These are phyloP conservation scores for Agonum fuliginosum DNA, from an alignment of 2,888 invertebrate species.

Conservation along the genomic window DNA sequence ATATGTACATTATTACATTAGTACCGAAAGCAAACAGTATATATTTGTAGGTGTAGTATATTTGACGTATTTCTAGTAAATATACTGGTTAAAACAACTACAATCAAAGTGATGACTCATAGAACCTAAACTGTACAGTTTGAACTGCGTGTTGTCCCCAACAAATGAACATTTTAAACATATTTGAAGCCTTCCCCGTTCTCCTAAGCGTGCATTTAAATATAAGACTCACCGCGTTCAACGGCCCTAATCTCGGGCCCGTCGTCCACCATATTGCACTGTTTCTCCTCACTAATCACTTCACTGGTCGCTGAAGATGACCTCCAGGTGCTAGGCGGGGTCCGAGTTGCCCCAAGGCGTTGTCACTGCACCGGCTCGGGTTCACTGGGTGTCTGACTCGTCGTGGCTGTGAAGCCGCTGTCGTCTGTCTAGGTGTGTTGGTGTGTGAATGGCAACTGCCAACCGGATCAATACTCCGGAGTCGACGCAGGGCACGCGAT, in stretches of 20 bases:
- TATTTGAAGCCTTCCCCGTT: background rate
- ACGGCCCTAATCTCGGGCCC: constrained; percentile 78
- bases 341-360: constrained; percentile 20
- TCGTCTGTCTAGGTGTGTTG: background rate
- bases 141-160: too few species aligned
- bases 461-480: constrained; percentile 9
- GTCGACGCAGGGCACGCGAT: background rate
- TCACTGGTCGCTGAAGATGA: constrained; percentile 18
- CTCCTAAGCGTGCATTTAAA: background rate
- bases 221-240: constrained; percentile 72
- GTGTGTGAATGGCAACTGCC: constrained; percentile 9
- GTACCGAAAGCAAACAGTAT: too few species aligned
- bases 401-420: background rate
- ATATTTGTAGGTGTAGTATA: too few species aligned
- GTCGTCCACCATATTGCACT: constrained; percentile 75
- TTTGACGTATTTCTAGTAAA: too few species aligned
- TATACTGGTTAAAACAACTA: too few species aligned
- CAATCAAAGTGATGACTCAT: too few species aligned
- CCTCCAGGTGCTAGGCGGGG: constrained; percentile 2
- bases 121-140: too few species aligned
- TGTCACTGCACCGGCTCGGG: background rate
- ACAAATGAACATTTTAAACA: too few species aligned
- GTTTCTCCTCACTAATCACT: background rate
- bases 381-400: constrained; percentile 17
- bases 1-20: too few species aligned